A percentile compares a stretch with the other conserved stretches of the same genome.
These are phyloP conservation scores for Odontesthes bonariensis DNA, from an alignment of 2,113 vertebrate species.

Conservation along the genomic window DNA sequence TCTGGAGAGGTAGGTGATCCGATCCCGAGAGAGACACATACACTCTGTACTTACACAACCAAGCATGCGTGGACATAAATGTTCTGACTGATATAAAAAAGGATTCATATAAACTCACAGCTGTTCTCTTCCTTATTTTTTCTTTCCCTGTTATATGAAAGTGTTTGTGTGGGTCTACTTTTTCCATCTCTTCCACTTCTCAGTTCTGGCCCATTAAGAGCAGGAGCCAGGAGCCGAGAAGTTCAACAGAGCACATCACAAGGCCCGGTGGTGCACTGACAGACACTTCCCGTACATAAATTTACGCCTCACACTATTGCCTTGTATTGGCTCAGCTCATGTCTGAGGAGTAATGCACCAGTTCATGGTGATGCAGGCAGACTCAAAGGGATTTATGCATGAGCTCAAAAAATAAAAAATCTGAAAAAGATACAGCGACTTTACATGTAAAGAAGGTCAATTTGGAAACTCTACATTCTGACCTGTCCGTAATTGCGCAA, in stretches of 20 bases:
- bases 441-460: slow-evolving; percentile 8
- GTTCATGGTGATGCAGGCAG: slow-evolving; percentile 29
- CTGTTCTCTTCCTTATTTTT: slow-evolving; percentile 3
- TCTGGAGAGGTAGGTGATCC: slow-evolving; percentile 27
- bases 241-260: slow-evolving; percentile 62
- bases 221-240: slow-evolving; percentile 38
- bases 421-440: background rate
- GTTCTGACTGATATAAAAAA: slow-evolving; percentile 4
- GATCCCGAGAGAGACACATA: slow-evolving; percentile 15
- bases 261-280: slow-evolving; percentile 49
- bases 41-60: slow-evolving; percentile 15
- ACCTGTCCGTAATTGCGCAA: background rate
- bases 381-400: slow-evolving; percentile 63
- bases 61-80: slow-evolving; percentile 21
- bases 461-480: background rate
- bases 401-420: slow-evolving; percentile 4
- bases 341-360: slow-evolving; percentile 18
- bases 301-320: slow-evolving; percentile 55
- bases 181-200: slow-evolving; percentile 26
- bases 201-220: slow-evolving; percentile 62
- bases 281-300: slow-evolving; percentile 58
- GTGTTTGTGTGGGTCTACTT: slow-evolving; percentile 10
- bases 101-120: background rate
- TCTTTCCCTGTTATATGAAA: background rate
- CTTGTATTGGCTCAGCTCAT: slow-evolving; percentile 53